A percentile compares a stretch with the other conserved stretches of the same genome.
Evolutionary conservation across 2,888 invertebrate species (phyloP).

Genomic region (Amitus sp.): DNA sequence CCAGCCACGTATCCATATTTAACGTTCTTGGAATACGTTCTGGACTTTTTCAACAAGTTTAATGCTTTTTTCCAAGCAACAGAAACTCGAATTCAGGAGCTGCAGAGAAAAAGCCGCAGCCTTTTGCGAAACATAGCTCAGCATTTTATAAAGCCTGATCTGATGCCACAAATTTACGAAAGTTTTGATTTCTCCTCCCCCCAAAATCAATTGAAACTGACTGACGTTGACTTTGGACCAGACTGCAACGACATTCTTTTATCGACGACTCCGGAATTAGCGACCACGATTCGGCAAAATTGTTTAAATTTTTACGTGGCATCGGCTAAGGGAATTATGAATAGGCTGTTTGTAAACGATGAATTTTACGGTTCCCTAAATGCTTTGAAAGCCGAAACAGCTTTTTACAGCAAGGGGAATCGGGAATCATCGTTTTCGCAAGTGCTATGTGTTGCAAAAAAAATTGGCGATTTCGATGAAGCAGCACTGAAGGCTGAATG

Average conservation of each 20-base stretch:
- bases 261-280: neutral
- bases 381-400: neutral
- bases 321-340: neutral
- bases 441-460: neutral
- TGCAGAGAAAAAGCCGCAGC: slow-evolving; percentile 11
- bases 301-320: neutral
- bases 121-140: slow-evolving; percentile 7
- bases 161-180: neutral
- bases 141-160: slow-evolving; percentile 6
- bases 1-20: slow-evolving; percentile 11
- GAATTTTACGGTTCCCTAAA: neutral
- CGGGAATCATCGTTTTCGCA: neutral
- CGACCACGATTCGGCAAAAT: neutral
- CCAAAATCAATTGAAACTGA: neutral
- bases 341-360: neutral
- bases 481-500: neutral
- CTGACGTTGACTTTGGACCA: neutral
- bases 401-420: neutral
- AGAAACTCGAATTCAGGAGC: slow-evolving; percentile 15
- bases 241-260: neutral
- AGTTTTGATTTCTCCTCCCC: neutral
- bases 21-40: slow-evolving; percentile 17
- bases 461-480: neutral
- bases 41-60: slow-evolving; percentile 24
- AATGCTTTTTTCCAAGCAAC: slow-evolving; percentile 22